Evolutionary conservation across 2,888 invertebrate genomes (phyloP).

Genomic region (Xanthostigma xanthostigma): DNA sequence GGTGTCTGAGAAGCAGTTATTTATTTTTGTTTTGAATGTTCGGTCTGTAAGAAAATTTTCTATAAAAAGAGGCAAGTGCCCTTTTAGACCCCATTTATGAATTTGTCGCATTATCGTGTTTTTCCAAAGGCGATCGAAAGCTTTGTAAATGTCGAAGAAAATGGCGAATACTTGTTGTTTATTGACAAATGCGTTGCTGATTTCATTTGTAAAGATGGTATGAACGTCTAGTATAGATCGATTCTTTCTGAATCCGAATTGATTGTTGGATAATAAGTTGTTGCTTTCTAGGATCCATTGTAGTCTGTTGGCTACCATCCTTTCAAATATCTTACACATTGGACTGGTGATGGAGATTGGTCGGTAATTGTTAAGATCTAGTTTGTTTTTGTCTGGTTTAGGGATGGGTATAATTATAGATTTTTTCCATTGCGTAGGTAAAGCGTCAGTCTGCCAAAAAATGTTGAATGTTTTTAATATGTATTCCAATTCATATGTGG

Average conservation of each 20-base stretch:
- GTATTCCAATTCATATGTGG: no score
- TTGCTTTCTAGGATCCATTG: not conserved
- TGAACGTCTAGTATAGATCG: not conserved
- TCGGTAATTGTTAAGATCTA: not conserved
- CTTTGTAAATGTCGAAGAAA: slow-evolving; percentile 11
- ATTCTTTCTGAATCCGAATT: not conserved
- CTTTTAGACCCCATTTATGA: not conserved
- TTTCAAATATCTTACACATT: slow-evolving; percentile 2
- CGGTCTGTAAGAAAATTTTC: not conserved
- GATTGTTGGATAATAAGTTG: no score
- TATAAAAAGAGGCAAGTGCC: not conserved
- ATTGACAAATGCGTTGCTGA: slow-evolving; percentile 8
- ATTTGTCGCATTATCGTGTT: not conserved
- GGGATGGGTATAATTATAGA: no score
- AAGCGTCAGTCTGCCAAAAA: no score
- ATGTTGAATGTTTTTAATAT: no score
- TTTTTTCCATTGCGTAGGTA: no score
- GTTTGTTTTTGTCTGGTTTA: no score
- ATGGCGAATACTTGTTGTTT: slow-evolving; percentile 5
- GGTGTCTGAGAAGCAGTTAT: not conserved
- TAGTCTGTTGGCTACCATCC: slow-evolving; percentile 2
- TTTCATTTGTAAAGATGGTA: slow-evolving; percentile 2
- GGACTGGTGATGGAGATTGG: slow-evolving; percentile 2
- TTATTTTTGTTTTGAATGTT: not conserved
- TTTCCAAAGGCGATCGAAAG: slow-evolving; percentile 7